Evolutionary conservation across 2,797 vertebrate species (phyloP).

Genomic region (Scolopax bukidnonensis): DNA sequence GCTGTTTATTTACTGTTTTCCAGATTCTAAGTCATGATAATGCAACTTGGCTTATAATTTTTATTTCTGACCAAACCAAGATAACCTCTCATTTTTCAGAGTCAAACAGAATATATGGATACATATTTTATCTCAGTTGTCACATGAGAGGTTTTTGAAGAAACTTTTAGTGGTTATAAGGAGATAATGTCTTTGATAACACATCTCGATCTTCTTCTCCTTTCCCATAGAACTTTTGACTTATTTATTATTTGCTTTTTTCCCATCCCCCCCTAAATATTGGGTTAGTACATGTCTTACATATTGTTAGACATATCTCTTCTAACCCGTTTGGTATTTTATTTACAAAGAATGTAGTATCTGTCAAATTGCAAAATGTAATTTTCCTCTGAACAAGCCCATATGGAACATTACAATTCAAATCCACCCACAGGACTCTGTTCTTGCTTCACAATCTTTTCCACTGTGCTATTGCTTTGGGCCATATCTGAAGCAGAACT

Average conservation of each 20-base stretch:
- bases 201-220: neutral
- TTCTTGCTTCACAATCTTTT: neutral
- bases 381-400: neutral
- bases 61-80: neutral
- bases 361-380: neutral
- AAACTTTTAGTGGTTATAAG: neutral
- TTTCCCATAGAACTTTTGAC: neutral
- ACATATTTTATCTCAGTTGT: neutral
- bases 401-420: neutral
- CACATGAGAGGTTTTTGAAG: neutral
- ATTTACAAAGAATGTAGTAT: neutral
- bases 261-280: neutral
- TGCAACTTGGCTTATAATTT: neutral
- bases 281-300: neutral
- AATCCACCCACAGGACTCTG: neutral
- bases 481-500: neutral
- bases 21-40: neutral
- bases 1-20: neutral
- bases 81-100: neutral
- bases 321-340: neutral
- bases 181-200: neutral
- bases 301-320: neutral
- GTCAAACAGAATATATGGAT: rapidly evolving
- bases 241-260: neutral
- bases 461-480: neutral